Percentiles rank a stretch among this genome's conserved stretches.
These are phyloP conservation scores for Carollia perspicillata DNA, from an alignment of 2,113 vertebrate species.

Conservation along the genomic window DNA sequence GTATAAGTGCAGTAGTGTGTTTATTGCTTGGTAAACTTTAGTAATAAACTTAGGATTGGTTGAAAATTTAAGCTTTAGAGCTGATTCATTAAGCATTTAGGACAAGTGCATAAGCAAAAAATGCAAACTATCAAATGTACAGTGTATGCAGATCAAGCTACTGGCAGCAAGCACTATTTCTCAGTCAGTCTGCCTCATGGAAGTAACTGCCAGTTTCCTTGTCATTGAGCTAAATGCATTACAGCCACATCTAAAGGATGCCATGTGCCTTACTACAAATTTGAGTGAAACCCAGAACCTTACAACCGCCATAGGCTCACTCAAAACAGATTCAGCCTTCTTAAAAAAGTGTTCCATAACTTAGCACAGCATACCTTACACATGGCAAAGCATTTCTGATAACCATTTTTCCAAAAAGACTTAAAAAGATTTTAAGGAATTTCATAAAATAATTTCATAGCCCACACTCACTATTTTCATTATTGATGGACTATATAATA, in stretches of 20 bases:
- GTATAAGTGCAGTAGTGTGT: constrained; percentile 75
- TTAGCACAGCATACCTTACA: neutral
- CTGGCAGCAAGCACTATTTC: constrained; percentile 42
- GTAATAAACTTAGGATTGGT: constrained; percentile 81
- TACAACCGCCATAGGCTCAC: neutral
- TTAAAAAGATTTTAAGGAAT: neutral
- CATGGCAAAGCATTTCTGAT: neutral
- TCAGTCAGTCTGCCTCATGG: constrained; percentile 43
- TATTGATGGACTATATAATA: neutral
- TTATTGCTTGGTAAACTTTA: constrained; percentile 86
- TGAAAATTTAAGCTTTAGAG: constrained; percentile 81
- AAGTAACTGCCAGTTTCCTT: constrained; percentile 55
- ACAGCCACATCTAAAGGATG: constrained; percentile 65
- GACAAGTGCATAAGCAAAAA: constrained; percentile 71
- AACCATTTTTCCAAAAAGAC: neutral
- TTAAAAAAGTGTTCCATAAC: neutral
- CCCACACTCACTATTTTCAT: constrained; percentile 1
- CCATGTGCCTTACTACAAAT: constrained; percentile 37
- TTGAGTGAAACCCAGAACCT: neutral
- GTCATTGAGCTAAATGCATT: constrained; percentile 74
- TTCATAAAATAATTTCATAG: constrained; percentile 23
- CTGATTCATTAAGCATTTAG: constrained; percentile 79
- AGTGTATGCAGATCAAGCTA: constrained; percentile 59
- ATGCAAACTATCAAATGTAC: constrained; percentile 66
- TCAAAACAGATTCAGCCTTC: neutral